These are phyloP conservation scores for Chelon labrosus DNA, from an alignment of 2,797 vertebrate species.

Conservation along the genomic window DNA sequence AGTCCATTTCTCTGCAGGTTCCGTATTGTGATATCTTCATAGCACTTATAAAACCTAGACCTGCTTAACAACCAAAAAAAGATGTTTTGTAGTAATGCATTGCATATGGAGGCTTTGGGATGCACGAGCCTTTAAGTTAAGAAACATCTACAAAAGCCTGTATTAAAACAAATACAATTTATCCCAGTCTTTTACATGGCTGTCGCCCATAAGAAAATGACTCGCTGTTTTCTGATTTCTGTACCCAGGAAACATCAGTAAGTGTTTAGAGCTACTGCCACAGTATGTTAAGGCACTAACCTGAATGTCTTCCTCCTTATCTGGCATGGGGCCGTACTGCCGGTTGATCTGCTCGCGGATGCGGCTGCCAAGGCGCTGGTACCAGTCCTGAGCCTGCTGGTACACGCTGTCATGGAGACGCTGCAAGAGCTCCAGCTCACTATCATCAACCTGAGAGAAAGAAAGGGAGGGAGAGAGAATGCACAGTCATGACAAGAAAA, in stretches of 20 bases:
- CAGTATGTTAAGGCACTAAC: conserved; percentile 59
- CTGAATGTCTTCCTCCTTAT: conserved; percentile 90
- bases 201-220: no score
- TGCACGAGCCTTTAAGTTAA: no score
- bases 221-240: not conserved
- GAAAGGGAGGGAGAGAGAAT: not conserved
- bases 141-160: no score
- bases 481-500: not conserved
- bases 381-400: conserved; percentile 89
- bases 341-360: conserved; percentile 84
- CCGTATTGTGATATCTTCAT: no score
- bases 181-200: no score
- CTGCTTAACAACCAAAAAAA: no score
- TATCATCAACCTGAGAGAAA: conserved; percentile 82
- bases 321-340: conserved; percentile 88
- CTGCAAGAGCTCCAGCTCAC: conserved; percentile 87
- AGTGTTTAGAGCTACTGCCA: not conserved
- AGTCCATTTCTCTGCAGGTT: no score
- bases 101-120: no score
- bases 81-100: no score
- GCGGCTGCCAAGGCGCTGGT: conserved; percentile 83
- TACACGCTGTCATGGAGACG: conserved; percentile 90
- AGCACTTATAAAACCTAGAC: no score
- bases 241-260: not conserved
- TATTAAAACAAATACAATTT: not conserved